phyloP scores from a whole-genome alignment of 2,797 vertebrate genomes.

The Mus minutoides region DNA sequence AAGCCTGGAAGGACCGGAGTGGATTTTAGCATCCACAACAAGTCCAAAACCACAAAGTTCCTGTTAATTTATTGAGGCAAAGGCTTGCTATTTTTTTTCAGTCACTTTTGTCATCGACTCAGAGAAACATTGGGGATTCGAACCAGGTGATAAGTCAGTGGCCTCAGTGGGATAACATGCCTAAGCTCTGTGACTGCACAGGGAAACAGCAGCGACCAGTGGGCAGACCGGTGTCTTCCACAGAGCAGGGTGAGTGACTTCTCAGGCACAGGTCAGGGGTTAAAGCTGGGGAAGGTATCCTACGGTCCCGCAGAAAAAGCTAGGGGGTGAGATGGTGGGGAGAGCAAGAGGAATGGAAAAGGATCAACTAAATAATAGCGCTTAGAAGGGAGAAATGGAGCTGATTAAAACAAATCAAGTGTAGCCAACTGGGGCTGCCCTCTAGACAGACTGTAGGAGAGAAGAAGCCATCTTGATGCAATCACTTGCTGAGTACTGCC shows the following conservation, averaged over 20 bases:
- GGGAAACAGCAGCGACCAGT: neutral
- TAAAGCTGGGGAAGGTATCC: too few species aligned
- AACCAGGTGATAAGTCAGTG: constrained; percentile 51
- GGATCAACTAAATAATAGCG: neutral
- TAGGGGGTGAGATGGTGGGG: neutral
- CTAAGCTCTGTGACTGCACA: neutral
- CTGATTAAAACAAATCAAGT: neutral
- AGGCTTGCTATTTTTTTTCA: constrained; percentile 46
- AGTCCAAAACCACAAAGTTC: neutral
- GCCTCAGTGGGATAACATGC: constrained; percentile 26
- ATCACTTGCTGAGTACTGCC: neutral
- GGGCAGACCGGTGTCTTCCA: neutral
- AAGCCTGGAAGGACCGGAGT: neutral
- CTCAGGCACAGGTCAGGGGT: neutral
- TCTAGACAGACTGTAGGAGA: neutral
- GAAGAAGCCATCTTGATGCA: neutral
- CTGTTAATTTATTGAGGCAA: constrained; percentile 43
- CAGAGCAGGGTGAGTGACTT: neutral
- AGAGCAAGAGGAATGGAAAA: neutral
- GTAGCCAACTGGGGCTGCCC: neutral
- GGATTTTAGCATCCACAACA: neutral
- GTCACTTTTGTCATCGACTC: neutral
- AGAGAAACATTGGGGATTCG: constrained; percentile 20
- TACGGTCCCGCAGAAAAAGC: neutral
- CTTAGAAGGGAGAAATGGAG: neutral